These are phyloP conservation scores for Byasa hedistus DNA, from an alignment of 2,888 invertebrate species.

Conservation along the genomic window DNA sequence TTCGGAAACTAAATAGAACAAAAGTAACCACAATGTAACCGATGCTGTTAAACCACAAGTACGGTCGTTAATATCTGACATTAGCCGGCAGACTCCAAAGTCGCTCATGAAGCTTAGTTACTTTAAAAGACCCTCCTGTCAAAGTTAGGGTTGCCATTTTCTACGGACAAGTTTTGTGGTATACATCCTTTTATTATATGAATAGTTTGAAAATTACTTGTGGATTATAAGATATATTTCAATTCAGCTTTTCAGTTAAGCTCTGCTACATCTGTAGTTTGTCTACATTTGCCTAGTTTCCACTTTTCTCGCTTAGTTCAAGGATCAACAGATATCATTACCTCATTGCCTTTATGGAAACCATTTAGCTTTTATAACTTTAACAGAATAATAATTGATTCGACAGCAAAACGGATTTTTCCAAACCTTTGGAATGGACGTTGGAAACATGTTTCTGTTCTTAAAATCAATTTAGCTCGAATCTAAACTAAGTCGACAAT, in stretches of 20 bases:
- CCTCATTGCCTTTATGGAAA: too few species aligned
- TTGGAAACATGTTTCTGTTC: neutral
- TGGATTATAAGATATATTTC: neutral
- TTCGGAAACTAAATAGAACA: neutral
- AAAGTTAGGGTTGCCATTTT: conserved; percentile 30
- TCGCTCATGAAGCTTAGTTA: conserved; percentile 31
- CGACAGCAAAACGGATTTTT: neutral
- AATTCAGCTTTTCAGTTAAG: too few species aligned
- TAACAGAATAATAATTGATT: too few species aligned
- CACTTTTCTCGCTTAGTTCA: too few species aligned
- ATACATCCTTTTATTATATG: neutral
- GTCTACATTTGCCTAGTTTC: too few species aligned
- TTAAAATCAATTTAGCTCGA: neutral
- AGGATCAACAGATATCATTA: too few species aligned
- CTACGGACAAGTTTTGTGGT: conserved; percentile 12
- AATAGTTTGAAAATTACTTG: neutral
- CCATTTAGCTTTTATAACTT: too few species aligned
- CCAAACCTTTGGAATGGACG: neutral
- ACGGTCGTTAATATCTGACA: conserved; percentile 33
- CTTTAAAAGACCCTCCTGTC: conserved; percentile 38
- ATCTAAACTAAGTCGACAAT: neutral
- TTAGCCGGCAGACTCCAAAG: conserved; percentile 24
- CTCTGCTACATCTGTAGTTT: too few species aligned
- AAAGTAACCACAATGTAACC: conserved; percentile 11
- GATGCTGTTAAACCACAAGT: conserved; percentile 19